These are phyloP conservation scores for Stenurella melanura DNA, from an alignment of 2,888 invertebrate genomes.

Conservation along the genomic window DNA sequence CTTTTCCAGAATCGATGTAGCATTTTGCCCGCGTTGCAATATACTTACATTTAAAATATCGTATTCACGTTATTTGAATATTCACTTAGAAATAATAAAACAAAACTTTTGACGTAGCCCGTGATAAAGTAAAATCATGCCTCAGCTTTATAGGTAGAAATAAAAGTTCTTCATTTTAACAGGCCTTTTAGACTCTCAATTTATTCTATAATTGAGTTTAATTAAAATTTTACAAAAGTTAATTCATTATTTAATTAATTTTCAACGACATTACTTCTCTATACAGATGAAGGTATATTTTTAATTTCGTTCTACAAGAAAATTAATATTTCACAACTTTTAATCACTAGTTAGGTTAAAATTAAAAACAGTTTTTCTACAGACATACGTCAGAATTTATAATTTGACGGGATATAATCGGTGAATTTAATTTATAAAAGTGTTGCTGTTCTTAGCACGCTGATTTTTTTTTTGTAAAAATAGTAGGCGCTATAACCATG, in stretches of 20 bases:
- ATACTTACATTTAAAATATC: too few relatives aligned
- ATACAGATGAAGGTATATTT: not conserved
- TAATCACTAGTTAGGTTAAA: not conserved
- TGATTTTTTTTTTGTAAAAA: too few relatives aligned
- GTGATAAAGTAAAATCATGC: not conserved
- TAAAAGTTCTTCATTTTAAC: not conserved
- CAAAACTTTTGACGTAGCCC: not conserved
- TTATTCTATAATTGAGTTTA: slow-evolving; percentile 28
- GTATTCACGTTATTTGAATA: not conserved
- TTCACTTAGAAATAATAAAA: not conserved
- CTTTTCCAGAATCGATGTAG: too few relatives aligned
- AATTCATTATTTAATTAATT: slow-evolving; percentile 22
- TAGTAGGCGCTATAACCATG: too few relatives aligned
- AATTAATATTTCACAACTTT: not conserved
- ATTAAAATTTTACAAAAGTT: slow-evolving; percentile 22
- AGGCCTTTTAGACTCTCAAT: slow-evolving; percentile 6
- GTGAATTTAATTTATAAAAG: too few relatives aligned
- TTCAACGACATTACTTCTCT: not conserved
- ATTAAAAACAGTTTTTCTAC: not conserved
- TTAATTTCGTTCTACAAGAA: not conserved
- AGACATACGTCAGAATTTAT: not conserved
- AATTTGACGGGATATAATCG: too few relatives aligned
- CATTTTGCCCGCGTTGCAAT: too few relatives aligned
- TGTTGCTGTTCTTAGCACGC: too few relatives aligned
- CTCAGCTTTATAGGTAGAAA: slow-evolving; percentile 5